Base-by-base conservation (phyloP, 1,140 invertebrate genomes). In the Drosophila pruinosa region DNA sequence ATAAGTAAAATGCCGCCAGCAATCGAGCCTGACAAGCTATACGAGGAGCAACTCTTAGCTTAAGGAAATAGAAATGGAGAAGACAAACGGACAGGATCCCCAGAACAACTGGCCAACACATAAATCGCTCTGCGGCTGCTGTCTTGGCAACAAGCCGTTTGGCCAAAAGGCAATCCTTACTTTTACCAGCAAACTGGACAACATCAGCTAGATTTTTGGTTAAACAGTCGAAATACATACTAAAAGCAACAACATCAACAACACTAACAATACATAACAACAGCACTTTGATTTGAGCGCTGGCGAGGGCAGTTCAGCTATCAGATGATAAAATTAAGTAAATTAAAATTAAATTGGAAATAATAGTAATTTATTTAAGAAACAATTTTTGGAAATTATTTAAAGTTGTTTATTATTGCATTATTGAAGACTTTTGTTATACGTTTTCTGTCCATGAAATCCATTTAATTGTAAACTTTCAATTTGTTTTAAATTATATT, bases 1-100 rank as follows among this genome's bases (percentile, higher is more conserved):
- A 86, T 86, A 86, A 86, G 81, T 81, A 81, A 86, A 85, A 86
- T 74, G 73, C 77, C 77, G 36, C 24, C 57, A 56, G 77, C 57
- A 36, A 21, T 72, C 59, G 47, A 41, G 38, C 26, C 2, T 41
- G 15, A 7, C 26, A 2, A 31, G 28, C 7, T 41, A 5, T 10
- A 10, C 15, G 12, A 47, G 41, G 10, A 22, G 17, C 6, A 10
- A 22, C 15, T 39, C 22, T 36, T 14, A 63, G 68, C 80, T 79
- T 73, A 70, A 50, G 45, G 41, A 52, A 62, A 28, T 36, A 36
- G 38, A 64, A 15, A 52, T n/a, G n/a, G n/a, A 22, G n/a, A 72
- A 22, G 8, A 67, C 43, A 45, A 31, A 8, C 4, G 22, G 7
- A 79, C 47, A 59, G 53, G 17, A 36, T 15, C 43, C 12, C 38